Evolutionary conservation across 2,888 invertebrate genomes (phyloP), one percentile per base, ranked within the genome.

Genomic region (Melanophora roralis): DNA sequence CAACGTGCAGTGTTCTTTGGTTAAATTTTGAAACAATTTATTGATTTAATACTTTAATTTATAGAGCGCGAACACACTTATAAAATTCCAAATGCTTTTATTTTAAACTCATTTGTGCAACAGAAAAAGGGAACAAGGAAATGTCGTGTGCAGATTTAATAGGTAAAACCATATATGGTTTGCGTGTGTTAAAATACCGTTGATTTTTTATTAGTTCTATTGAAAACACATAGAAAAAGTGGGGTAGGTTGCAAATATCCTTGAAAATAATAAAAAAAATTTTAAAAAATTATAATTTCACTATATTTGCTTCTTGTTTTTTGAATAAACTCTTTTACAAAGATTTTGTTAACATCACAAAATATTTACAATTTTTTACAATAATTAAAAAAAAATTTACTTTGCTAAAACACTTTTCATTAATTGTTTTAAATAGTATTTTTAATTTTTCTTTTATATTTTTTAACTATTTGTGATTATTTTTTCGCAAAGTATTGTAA

Each of bases 241-340:
- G 82, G 81, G 82, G 81, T 81, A 81, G 82, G 81, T 82, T 81
- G 43, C 55, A 75, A 59, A 77, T 67, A 78, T 74, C 78, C 77
- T 78, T 81, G 80, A 80, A 78, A 80, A 68, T 68, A 57, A 64
- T 40, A 21, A 68, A 69, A 67, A 55, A 19, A 55, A 73, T 51
- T 43, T 6, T 19, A 12, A 32, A 57, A 40, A 71, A 9, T 34
- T 55, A 27, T 5, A 5, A 27, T 27, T 3, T 27, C 27, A 27
- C 6, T 3, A 5, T 27, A 27, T 27, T 27, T 27, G 3, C 3
- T 27, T 27, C 6, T 27, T 27, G 6, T 27, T 27, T 27, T 27
- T 27, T 27, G 6, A 27, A 5, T 27, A 5, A 27, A 27, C 27
- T 5, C 27, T 27, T 27, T 5, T 27, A 27, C 3, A 27, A 27